These are phyloP conservation scores for Heliocidaris erythrogramma DNA, from an alignment of 35 echinoderm and acorn worm genomes.

Conservation along the genomic window DNA sequence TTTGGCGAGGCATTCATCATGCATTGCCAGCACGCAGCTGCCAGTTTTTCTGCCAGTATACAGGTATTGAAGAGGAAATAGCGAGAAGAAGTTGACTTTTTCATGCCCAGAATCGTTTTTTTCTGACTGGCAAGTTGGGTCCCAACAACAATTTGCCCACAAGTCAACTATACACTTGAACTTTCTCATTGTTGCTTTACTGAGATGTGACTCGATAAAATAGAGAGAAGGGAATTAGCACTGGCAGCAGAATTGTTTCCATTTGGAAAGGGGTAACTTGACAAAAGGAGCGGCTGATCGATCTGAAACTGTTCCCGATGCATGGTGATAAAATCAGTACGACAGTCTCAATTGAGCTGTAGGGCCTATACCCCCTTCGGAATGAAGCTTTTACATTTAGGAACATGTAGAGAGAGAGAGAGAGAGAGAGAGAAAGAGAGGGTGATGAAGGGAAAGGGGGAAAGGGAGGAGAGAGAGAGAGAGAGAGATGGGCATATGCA, in stretches of 20 bases:
- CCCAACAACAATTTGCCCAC: background rate
- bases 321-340: background rate
- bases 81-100: background rate
- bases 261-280: background rate
- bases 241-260: background rate
- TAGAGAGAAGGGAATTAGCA: background rate
- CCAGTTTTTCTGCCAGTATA: background rate
- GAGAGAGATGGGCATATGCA: background rate
- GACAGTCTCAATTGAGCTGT: background rate
- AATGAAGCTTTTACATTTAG: background rate
- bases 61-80: background rate
- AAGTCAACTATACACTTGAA: background rate
- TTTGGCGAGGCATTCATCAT: background rate
- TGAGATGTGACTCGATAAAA: background rate
- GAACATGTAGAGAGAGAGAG: background rate
- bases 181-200: background rate
- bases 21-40: background rate
- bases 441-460: too few relatives aligned
- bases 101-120: background rate
- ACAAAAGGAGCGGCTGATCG: background rate
- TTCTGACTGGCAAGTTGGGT: background rate
- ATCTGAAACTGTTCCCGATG: conserved; percentile 16
- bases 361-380: background rate
- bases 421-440: too few relatives aligned
- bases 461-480: background rate